Evolutionary conservation across 1,140 invertebrate genomes (phyloP).

Genomic region (Callitettix versicolor): DNA sequence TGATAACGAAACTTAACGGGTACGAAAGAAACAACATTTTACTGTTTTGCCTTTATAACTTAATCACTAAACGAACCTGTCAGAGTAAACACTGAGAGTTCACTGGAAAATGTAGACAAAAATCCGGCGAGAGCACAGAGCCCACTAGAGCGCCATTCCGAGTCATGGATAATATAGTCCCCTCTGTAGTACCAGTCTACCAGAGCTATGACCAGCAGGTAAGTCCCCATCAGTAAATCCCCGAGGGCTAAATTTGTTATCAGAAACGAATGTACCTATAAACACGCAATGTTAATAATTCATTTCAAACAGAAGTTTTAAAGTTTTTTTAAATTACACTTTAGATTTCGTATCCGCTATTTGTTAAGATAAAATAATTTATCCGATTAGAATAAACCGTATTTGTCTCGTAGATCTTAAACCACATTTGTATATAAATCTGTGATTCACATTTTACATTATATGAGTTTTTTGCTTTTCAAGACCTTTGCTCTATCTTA

Average conservation of each 20-base stretch:
- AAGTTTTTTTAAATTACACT: too few species aligned
- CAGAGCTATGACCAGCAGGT: constrained; percentile 41
- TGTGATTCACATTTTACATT: too few species aligned
- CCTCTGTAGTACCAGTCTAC: constrained; percentile 42
- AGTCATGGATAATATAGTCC: constrained; percentile 40
- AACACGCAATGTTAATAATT: background rate
- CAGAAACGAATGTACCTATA: constrained; percentile 43
- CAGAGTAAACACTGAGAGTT: constrained; percentile 42
- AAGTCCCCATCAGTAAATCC: constrained; percentile 44
- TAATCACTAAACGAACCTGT: constrained; percentile 30
- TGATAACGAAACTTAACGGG: too few species aligned
- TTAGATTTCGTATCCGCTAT: too few species aligned
- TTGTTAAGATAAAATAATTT: too few species aligned
- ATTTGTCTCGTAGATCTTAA: too few species aligned
- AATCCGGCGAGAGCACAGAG: constrained; percentile 45
- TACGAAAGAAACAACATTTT: too few species aligned
- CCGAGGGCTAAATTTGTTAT: constrained; percentile 44
- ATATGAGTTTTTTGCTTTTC: too few species aligned
- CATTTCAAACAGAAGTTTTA: background rate
- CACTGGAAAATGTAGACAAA: constrained; percentile 44
- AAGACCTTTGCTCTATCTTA: too few species aligned
- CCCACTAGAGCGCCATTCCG: constrained; percentile 37
- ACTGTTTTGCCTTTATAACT: too few species aligned
- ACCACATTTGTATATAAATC: too few species aligned
- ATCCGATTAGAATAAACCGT: too few species aligned